These are phyloP conservation scores for Polymixis flavicincta DNA, from an alignment of 2,888 invertebrate species.

Conservation along the genomic window DNA sequence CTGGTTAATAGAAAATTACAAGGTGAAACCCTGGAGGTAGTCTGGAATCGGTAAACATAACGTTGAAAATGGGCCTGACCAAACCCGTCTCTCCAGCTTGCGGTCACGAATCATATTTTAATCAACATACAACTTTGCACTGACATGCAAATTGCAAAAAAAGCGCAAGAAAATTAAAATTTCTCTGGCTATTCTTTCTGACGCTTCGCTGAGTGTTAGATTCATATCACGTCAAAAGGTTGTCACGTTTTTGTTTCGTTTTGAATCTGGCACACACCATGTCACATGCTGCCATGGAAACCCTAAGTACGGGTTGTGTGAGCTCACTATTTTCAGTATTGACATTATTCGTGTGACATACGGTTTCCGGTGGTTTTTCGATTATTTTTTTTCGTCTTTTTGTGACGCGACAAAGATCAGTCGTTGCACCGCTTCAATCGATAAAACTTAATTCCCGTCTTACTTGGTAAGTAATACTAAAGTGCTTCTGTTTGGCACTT, in stretches of 20 bases:
- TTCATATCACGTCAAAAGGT: neutral
- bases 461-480: slow-evolving; percentile 8
- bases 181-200: too few relatives aligned
- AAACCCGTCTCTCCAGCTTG: too few relatives aligned
- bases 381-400: neutral
- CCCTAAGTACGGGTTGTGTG: neutral
- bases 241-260: neutral
- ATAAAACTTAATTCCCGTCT: neutral
- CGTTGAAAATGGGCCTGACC: neutral
- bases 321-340: neutral
- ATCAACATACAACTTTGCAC: too few relatives aligned
- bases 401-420: neutral
- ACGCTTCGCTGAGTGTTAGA: too few relatives aligned
- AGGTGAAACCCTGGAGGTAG: neutral
- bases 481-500: slow-evolving; percentile 9
- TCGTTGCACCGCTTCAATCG: neutral
- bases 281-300: neutral
- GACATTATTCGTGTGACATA: neutral
- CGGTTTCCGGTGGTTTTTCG: neutral
- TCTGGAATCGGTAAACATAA: neutral
- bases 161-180: too few relatives aligned
- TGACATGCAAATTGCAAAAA: too few relatives aligned
- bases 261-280: neutral
- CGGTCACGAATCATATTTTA: too few relatives aligned
- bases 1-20: neutral